Evolutionary conservation across 2,113 vertebrate species (phyloP).

Genomic region (Microcebus tavaratra): DNA sequence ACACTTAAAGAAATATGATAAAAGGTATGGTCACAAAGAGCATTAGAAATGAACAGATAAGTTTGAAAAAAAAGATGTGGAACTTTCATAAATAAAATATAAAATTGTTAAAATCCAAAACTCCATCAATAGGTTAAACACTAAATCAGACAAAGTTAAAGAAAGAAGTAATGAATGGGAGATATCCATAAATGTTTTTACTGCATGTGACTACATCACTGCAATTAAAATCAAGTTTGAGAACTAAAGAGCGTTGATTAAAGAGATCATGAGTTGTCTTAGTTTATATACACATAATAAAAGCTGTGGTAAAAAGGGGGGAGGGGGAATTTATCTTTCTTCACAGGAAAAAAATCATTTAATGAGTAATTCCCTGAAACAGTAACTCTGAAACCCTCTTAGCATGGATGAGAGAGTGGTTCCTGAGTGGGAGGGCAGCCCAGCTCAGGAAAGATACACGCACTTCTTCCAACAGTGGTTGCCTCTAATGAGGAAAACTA

Average conservation of each 20-base stretch:
- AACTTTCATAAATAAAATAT: not conserved
- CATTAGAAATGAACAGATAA: not conserved
- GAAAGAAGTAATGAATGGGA: not conserved
- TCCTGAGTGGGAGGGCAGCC: not conserved
- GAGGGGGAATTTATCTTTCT: not conserved
- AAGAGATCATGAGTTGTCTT: not conserved
- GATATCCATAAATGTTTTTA: not conserved
- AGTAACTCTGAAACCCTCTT: not conserved
- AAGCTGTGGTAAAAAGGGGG: not conserved
- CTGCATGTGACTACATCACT: not conserved
- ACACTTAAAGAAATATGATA: not conserved
- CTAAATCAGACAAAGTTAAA: conserved; percentile 20
- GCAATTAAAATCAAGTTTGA: not conserved
- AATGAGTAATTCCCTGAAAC: not conserved
- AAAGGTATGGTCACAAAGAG: conserved; percentile 13
- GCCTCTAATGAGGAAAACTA: not conserved
- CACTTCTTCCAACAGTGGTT: not conserved
- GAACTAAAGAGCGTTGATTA: not conserved
- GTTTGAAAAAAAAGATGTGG: not conserved
- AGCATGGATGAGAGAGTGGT: not conserved
- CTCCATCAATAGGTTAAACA: not conserved
- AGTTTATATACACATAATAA: not conserved
- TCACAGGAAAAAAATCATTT: not conserved
- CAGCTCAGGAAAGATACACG: not conserved
- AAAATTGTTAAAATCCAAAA: conserved; percentile 41